Base-by-base conservation (phyloP, 1,140 invertebrate genomes). In the Drosophila ogumai region DNA sequence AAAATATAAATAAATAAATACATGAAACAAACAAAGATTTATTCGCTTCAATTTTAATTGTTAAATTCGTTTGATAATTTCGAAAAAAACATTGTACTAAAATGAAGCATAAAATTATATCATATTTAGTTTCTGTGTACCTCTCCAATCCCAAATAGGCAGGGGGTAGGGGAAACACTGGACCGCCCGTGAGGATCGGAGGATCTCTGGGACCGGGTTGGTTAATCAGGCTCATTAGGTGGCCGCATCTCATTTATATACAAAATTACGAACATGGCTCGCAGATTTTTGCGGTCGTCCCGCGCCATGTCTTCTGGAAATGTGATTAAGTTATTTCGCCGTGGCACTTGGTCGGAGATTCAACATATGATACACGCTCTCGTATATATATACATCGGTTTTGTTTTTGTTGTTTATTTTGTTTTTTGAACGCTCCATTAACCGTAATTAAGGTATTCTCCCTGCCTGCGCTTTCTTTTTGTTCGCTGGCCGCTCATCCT, bases 201-300 rank as follows among this genome's bases (percentile, higher is more conserved):
- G 60, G 59, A 65, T 64, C 63, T 59, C 43, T 25, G 25, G 31
- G 6, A 40, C 55, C 50, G 75, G 77, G 81, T 71, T 78, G 84
- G 77, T 91, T 91, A 91, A 91, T 91, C 90, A 91, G 90, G 85
- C 90, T 91, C 90, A 91, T 91, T 91, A 91, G 90, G 90, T 91
- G 90, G 90, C 79, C 90, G 81, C 75, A 82, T 69, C 80, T 91
- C 90, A 91, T 90, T 91, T 91, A 85, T 86, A 86, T 81, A 82
- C 81, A 82, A 90, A 86, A 86, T 86, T 90, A 82, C 84, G 79
- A 86, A 91, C 85, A 88, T 91, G 84, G 78, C 72, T 75, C 76
- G 81, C 81, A 91, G 84, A 88, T 91, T 79, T 88, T 86, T 91
- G 81, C 81, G 81, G 88, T 91, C 88, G 55, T 59, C 40, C 67